Conservation (phyloP, 2,888 invertebrate species). For the Amorpha juglandis region DNA sequence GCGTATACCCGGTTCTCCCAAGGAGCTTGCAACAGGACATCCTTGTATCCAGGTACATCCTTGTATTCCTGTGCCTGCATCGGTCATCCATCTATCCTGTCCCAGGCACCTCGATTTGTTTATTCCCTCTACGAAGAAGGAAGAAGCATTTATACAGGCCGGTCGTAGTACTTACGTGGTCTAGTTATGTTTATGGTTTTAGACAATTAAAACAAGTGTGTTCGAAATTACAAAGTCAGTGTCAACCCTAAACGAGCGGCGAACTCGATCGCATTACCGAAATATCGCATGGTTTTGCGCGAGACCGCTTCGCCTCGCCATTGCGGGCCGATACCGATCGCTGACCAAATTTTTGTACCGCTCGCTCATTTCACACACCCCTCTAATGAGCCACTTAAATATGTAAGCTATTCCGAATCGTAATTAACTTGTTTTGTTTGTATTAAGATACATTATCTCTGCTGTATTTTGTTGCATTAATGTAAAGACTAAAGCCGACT, state of each 20-base stretch:
- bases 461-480: neutral
- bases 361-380: conserved; percentile 25
- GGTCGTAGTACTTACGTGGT: no score
- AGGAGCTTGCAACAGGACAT: no score
- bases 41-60: no score
- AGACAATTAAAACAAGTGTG: no score
- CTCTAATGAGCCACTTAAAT: conserved; percentile 21
- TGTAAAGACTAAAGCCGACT: neutral
- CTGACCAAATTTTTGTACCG: conserved; percentile 29
- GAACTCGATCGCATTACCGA: conserved; percentile 31
- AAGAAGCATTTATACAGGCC: no score
- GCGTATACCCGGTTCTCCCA: no score
- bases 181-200: no score
- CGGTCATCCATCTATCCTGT: no score
- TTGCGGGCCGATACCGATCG: conserved; percentile 27
- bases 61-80: no score
- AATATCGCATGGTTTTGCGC: conserved; percentile 33
- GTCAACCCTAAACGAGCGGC: conserved; percentile 30
- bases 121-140: no score
- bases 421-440: conserved; percentile 18
- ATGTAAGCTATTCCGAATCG: neutral
- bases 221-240: neutral
- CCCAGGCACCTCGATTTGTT: no score
- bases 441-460: neutral
- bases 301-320: conserved; percentile 32